These are phyloP conservation scores for Eulemur albifrons DNA, from an alignment of 2,797 vertebrate genomes.

Conservation along the genomic window DNA sequence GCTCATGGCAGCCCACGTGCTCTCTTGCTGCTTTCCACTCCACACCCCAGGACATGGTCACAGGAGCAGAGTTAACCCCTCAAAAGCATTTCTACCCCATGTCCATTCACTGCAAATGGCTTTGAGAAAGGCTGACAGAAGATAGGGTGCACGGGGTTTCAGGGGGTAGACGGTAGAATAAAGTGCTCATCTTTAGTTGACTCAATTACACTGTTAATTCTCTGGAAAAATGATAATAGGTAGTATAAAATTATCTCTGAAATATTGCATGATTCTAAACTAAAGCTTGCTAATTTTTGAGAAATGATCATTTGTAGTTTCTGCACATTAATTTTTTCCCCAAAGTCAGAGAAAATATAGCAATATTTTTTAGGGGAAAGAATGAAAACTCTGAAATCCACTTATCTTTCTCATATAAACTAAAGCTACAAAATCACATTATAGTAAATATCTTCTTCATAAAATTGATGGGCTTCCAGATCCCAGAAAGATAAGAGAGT, in stretches of 20 bases:
- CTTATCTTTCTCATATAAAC: neutral
- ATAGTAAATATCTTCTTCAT: neutral
- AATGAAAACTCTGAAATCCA: neutral
- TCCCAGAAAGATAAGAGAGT: neutral
- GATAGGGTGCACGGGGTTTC: rapidly evolving
- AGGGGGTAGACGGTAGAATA: too few relatives aligned
- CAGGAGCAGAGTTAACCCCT: neutral
- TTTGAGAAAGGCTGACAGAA: too few relatives aligned
- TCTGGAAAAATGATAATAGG: neutral
- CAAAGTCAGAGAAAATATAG: neutral
- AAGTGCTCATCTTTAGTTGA: neutral
- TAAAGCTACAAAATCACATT: neutral
- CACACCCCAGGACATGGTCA: neutral
- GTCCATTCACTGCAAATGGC: neutral
- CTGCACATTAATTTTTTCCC: neutral
- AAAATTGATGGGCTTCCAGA: neutral
- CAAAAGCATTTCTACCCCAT: neutral
- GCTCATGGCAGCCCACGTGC: too few relatives aligned
- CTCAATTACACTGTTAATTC: neutral
- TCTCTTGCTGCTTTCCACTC: rapidly evolving
- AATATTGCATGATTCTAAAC: neutral
- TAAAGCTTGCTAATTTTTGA: neutral
- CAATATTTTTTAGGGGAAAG: neutral
- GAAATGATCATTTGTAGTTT: neutral
- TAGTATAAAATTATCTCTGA: neutral